These are phyloP conservation scores for Melanotaenia maccullochi DNA, from an alignment of 2,797 vertebrate species.

Conservation along the genomic window DNA sequence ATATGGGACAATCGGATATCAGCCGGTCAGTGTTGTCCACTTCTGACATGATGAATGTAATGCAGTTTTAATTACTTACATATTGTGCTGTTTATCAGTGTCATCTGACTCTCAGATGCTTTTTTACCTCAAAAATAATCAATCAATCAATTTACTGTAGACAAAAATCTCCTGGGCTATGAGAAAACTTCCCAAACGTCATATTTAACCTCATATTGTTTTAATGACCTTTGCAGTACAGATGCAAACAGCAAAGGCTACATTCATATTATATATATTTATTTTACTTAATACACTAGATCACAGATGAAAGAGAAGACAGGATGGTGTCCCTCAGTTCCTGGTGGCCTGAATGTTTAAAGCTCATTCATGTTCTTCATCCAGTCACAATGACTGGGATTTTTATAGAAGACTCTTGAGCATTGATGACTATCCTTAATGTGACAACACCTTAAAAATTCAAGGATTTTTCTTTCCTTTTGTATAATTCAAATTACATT, in stretches of 20 bases:
- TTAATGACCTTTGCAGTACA: background rate
- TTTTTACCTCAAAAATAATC: background rate
- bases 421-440: too few relatives aligned
- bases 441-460: background rate
- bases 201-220: background rate
- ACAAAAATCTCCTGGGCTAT: background rate
- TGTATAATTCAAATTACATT: background rate
- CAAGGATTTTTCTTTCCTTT: background rate
- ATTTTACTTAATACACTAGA: background rate
- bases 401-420: background rate
- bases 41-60: constrained; percentile 44
- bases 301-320: background rate
- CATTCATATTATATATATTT: background rate
- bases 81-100: constrained; percentile 38
- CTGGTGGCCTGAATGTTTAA: background rate
- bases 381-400: background rate
- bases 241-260: background rate
- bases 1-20: constrained; percentile 24
- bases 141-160: background rate
- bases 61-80: constrained; percentile 42
- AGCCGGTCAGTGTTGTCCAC: constrained; percentile 14
- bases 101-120: constrained; percentile 11
- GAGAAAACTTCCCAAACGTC: background rate
- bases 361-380: background rate
- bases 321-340: background rate